Percentiles rank a stretch among this genome's conserved stretches.
phyloP scores from a whole-genome alignment of 2,888 invertebrate species.

The Physocephala rufipes region DNA sequence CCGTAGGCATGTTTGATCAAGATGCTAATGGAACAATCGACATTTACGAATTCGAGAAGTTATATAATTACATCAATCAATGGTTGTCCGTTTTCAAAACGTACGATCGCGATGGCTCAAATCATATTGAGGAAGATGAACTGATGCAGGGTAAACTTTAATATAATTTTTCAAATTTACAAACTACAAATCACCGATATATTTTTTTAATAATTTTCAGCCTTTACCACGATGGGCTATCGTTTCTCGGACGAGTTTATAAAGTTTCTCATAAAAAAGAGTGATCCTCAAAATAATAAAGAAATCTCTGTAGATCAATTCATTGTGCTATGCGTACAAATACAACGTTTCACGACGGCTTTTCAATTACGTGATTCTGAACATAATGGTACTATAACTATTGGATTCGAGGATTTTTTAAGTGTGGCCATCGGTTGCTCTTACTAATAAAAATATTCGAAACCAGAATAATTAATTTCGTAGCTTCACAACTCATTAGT shows the following conservation, averaged over 20 bases:
- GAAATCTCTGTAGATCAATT: conserved; percentile 85
- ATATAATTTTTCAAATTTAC: background rate
- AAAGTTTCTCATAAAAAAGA: conserved; percentile 75
- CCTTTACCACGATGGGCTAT: conserved; percentile 89
- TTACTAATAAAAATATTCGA: background rate
- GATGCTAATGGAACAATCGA: conserved; percentile 87
- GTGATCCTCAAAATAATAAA: conserved; percentile 72
- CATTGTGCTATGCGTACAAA: conserved; percentile 87
- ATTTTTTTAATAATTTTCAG: conserved; percentile 64
- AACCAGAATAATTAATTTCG: background rate
- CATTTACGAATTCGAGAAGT: conserved; percentile 82
- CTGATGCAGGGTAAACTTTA: conserved; percentile 74
- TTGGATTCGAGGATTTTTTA: conserved; percentile 92
- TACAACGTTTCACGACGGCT: conserved; percentile 88
- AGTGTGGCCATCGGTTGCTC: conserved; percentile 82
- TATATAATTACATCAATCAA: conserved; percentile 88
- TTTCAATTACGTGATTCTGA: conserved; percentile 83
- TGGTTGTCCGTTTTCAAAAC: conserved; percentile 87
- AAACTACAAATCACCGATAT: background rate
- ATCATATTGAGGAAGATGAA: conserved; percentile 83
- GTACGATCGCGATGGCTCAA: conserved; percentile 87
- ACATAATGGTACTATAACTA: conserved; percentile 82
- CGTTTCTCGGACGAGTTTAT: conserved; percentile 82
- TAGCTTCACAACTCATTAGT: background rate
- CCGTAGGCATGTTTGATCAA: conserved; percentile 85